A percentile compares a stretch with the other conserved stretches of the same genome.
Evolutionary conservation across 1,140 invertebrate species (phyloP).

Genomic region (Gryon sp.): DNA sequence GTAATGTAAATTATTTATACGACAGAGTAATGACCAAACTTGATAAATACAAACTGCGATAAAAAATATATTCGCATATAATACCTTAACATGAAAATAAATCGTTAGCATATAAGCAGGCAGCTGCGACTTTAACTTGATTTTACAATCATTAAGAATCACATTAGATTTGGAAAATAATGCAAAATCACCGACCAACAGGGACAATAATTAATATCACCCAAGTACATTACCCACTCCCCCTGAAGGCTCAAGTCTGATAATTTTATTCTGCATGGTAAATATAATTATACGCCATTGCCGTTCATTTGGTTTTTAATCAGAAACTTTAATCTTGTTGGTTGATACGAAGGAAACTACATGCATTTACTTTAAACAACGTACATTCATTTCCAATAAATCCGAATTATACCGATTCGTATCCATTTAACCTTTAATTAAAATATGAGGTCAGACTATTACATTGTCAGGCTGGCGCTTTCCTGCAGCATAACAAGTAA

Average conservation of each 20-base stretch:
- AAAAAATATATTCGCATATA: background rate
- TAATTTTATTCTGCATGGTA: background rate
- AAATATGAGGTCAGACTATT: constrained; percentile 31
- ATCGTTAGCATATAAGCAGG: too few species aligned
- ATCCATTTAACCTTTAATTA: constrained; percentile 37
- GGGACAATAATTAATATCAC: too few species aligned
- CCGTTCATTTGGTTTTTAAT: constrained; percentile 3
- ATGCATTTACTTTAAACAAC: constrained; percentile 25
- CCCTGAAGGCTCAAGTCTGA: too few species aligned
- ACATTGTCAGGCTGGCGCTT: constrained; percentile 8
- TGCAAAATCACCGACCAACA: too few species aligned
- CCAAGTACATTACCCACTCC: too few species aligned
- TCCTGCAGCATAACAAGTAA: constrained; percentile 18
- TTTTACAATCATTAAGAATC: too few species aligned
- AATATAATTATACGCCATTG: constrained; percentile 5
- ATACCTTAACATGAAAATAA: too few species aligned
- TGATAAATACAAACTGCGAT: too few species aligned
- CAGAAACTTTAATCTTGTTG: background rate
- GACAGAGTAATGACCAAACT: constrained; percentile 10
- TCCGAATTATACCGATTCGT: constrained; percentile 10
- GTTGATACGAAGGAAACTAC: background rate
- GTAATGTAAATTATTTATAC: constrained; percentile 5
- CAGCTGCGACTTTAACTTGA: too few species aligned
- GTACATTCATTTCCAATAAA: constrained; percentile 23
- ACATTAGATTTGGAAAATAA: too few species aligned